These are phyloP conservation scores for Halcyon leucocephala DNA, from an alignment of 2,797 vertebrate species.

Conservation along the genomic window DNA sequence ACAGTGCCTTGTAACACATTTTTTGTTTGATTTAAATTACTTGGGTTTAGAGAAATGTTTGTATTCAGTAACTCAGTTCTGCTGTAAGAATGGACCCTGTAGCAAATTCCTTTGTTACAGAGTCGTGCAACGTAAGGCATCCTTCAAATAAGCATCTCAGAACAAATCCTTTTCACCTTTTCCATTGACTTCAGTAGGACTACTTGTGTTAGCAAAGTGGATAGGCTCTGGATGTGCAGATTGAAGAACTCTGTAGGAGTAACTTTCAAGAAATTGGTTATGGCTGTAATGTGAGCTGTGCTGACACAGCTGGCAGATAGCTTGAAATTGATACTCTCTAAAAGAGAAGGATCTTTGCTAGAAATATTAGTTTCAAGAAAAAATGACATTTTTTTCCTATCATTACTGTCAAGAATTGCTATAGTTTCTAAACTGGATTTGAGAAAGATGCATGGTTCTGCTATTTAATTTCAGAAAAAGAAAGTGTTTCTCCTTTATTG, in stretches of 20 bases:
- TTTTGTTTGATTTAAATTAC: background rate
- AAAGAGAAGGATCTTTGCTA: conserved; percentile 36
- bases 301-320: conserved; percentile 39
- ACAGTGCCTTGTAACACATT: background rate
- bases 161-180: conserved; percentile 17
- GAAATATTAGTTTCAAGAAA: conserved; percentile 15
- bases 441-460: background rate
- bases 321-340: conserved; percentile 32
- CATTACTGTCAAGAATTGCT: background rate
- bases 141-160: background rate
- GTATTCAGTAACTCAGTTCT: background rate
- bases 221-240: background rate
- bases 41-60: background rate
- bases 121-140: background rate
- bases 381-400: conserved; percentile 25
- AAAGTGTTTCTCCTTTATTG: background rate
- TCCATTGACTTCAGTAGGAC: background rate
- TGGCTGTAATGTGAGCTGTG: background rate
- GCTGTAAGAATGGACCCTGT: background rate
- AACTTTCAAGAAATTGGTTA: conserved; percentile 42
- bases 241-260: conserved; percentile 3
- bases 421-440: conserved; percentile 26
- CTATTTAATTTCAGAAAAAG: conserved; percentile 47
- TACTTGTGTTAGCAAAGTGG: background rate
- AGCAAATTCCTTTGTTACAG: background rate